Evolutionary conservation across 2,797 vertebrate species (phyloP).

Genomic region (Ataeniobius toweri): DNA sequence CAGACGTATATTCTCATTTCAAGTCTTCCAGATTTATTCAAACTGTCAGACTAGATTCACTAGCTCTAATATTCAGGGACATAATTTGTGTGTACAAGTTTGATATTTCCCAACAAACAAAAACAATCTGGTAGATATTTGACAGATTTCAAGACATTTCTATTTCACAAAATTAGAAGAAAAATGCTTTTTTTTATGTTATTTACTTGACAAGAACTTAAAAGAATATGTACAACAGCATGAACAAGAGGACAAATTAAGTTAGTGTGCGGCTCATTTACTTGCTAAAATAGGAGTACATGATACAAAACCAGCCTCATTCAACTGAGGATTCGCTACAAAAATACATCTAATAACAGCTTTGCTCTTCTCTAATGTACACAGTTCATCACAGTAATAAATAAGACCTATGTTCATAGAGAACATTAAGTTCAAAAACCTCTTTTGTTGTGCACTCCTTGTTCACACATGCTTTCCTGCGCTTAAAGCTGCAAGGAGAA

Average conservation of each 20-base stretch:
- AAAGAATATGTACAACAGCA: slow-evolving; percentile 45
- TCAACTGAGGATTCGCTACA: slow-evolving; percentile 72
- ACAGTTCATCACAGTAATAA: slow-evolving; percentile 57
- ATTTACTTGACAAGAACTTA: slow-evolving; percentile 11
- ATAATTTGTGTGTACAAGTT: slow-evolving; percentile 49
- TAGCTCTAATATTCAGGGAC: slow-evolving; percentile 46
- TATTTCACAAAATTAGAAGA: slow-evolving; percentile 28
- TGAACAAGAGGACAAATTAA: slow-evolving; percentile 29
- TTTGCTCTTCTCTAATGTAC: slow-evolving; percentile 55
- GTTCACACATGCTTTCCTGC: slow-evolving; percentile 1
- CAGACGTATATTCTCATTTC: slow-evolving; percentile 32
- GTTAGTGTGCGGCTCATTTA: slow-evolving; percentile 21
- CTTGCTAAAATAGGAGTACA: slow-evolving; percentile 60
- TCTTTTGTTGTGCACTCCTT: slow-evolving; percentile 5
- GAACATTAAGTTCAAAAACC: slow-evolving; percentile 34
- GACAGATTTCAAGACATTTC: slow-evolving; percentile 38
- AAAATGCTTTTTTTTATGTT: slow-evolving; percentile 4
- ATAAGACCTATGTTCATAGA: slow-evolving; percentile 32
- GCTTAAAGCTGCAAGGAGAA: neutral
- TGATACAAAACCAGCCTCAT: slow-evolving; percentile 68
- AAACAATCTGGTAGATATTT: slow-evolving; percentile 37
- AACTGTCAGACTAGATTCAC: slow-evolving; percentile 48
- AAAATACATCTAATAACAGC: slow-evolving; percentile 74
- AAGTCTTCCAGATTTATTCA: slow-evolving; percentile 60
- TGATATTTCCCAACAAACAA: slow-evolving; percentile 43